Evolutionary conservation across 2,888 invertebrate species (phyloP).

Genomic region (Dimorphilus gyrociliatus): DNA sequence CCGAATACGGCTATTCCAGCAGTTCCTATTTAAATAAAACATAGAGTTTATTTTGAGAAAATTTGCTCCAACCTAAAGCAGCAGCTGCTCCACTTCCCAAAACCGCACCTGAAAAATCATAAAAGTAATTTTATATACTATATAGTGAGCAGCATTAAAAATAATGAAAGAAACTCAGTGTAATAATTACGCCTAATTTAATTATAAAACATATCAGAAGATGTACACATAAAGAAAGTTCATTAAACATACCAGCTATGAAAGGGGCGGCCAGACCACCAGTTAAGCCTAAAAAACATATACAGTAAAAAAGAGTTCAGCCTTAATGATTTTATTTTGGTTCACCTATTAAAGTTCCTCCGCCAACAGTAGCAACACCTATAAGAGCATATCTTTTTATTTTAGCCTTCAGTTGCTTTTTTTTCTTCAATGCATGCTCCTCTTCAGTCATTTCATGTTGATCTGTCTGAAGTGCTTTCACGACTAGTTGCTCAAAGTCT

Average conservation of each 20-base stretch:
- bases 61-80: conserved; percentile 28
- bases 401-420: conserved; percentile 42
- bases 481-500: conserved; percentile 45
- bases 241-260: conserved; percentile 39
- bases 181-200: too few species aligned
- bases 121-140: too few species aligned
- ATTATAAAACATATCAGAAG: too few species aligned
- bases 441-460: conserved; percentile 37
- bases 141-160: too few species aligned
- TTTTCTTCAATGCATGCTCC: conserved; percentile 30
- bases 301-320: not conserved
- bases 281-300: conserved; percentile 44
- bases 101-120: conserved; percentile 37
- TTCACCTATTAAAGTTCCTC: conserved; percentile 46
- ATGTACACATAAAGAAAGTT: too few species aligned
- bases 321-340: too few species aligned
- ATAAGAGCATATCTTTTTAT: conserved; percentile 48
- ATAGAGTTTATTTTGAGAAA: too few species aligned
- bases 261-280: conserved; percentile 52
- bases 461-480: conserved; percentile 41
- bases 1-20: conserved; percentile 41
- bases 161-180: too few species aligned
- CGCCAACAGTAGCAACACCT: conserved; percentile 49
- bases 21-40: too few species aligned
- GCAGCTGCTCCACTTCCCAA: conserved; percentile 42